Conservation (phyloP, 1,140 invertebrate genomes). For the Thaumatotibia leucotreta region DNA sequence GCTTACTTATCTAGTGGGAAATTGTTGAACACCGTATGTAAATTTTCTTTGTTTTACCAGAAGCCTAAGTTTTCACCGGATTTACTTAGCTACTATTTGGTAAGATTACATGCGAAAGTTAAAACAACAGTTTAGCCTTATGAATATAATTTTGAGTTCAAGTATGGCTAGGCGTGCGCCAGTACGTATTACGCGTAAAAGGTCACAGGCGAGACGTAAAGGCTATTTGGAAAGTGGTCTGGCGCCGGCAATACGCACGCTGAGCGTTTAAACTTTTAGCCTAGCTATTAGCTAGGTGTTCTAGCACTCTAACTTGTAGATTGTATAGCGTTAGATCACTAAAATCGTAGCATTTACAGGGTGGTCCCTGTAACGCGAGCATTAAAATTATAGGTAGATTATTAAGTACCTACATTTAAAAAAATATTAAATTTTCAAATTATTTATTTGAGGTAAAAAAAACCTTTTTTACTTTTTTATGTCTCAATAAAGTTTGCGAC, state of each 20-base stretch:
- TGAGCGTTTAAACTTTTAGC: conserved; percentile 16
- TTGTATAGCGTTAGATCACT: background rate
- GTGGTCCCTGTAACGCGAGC: too few species aligned
- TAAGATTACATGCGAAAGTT: background rate
- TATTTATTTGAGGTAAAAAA: too few species aligned
- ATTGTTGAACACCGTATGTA: too few species aligned
- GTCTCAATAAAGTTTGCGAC: too few species aligned
- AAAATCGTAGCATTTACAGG: too few species aligned
- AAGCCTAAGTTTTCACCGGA: background rate
- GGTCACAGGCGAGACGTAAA: conserved; percentile 71
- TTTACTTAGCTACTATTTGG: background rate
- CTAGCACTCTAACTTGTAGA: background rate
- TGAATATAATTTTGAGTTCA: background rate
- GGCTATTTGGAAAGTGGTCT: conserved; percentile 72
- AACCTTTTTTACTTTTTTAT: too few species aligned
- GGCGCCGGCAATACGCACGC: conserved; percentile 52
- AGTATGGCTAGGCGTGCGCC: conserved; percentile 40
- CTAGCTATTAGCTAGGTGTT: background rate
- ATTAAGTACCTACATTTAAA: too few species aligned
- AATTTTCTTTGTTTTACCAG: too few species aligned
- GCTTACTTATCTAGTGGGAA: too few species aligned
- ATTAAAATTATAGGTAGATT: too few species aligned
- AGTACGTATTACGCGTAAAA: conserved; percentile 60
- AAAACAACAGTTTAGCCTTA: background rate
- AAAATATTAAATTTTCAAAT: too few species aligned